These are phyloP conservation scores for Cosmopolites sordidus DNA, from an alignment of 2,888 invertebrate genomes.

Conservation along the genomic window DNA sequence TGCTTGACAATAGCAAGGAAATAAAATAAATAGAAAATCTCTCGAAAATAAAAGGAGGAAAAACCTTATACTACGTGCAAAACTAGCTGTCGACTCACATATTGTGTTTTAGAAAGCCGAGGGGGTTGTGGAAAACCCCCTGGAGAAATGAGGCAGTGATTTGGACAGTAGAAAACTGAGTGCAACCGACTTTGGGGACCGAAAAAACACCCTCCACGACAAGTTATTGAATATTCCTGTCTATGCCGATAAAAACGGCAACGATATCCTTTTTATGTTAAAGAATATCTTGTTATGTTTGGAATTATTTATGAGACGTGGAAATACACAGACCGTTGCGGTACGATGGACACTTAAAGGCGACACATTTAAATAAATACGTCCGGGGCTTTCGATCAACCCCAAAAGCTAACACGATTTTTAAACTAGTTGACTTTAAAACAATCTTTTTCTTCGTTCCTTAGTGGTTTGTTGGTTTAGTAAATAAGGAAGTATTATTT, in stretches of 20 bases:
- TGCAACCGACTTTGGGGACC: constrained; percentile 40
- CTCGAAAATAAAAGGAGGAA: not conserved
- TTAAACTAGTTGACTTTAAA: too few relatives aligned
- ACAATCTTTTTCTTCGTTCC: too few relatives aligned
- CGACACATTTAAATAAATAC: too few relatives aligned
- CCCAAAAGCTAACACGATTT: too few relatives aligned
- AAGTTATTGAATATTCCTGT: constrained; percentile 43
- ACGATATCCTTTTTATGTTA: constrained; percentile 37
- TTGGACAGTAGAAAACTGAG: constrained; percentile 46
- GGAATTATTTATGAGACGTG: constrained; percentile 37
- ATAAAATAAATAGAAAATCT: not conserved
- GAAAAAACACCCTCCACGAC: constrained; percentile 33
- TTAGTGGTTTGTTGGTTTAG: too few relatives aligned
- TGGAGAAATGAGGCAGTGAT: constrained; percentile 42
- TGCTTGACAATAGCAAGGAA: not conserved
- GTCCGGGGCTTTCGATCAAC: too few relatives aligned
- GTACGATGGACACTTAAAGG: too few relatives aligned
- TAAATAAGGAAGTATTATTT: too few relatives aligned
- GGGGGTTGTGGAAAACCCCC: constrained; percentile 38
- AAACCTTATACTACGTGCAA: constrained; percentile 11
- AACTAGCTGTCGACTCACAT: constrained; percentile 41
- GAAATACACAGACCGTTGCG: too few relatives aligned
- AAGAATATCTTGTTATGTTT: constrained; percentile 35
- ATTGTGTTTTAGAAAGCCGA: constrained; percentile 41
- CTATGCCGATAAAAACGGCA: constrained; percentile 40